Evolutionary conservation across 2,113 vertebrate species (phyloP), one percentile per base, ranked within the genome.

Genomic region (Paratilapia polleni): DNA sequence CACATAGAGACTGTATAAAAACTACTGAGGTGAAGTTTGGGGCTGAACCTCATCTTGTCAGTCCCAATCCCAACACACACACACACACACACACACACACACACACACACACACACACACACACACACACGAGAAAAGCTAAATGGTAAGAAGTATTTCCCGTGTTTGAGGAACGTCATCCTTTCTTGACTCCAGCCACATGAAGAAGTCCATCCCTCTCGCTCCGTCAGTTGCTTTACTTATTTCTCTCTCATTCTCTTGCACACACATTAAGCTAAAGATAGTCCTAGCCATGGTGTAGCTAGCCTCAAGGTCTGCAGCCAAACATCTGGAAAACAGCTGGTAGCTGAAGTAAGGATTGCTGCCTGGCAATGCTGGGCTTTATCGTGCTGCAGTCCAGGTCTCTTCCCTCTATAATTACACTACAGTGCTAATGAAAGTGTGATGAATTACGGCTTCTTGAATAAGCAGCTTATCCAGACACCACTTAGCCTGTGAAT

Each of bases 321-420:
- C 81, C 78, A 86, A 93, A 93, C 94, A 95, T 95, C 94, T 95
- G 94, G 91, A 49, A 88, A 94, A 90, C 94, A 94, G 90, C 90
- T 92, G 91, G 81, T 80, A 28, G 41, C 17, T 34, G 43, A 61
- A 80, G 43, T 63, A 54, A 87, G 13, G 59, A 81, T 64, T 64
- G 24, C 86, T 84, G 84, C 57, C 66, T 28, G 43, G 79, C 52
- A 78, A 68, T 5, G 26, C 20, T 36, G 31, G 59, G 10, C 28
- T 81, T 88, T 56, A 66, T 58, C 77, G 61, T 75, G 74, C 34
- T 58, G 22, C 24, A 68, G 61, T 63, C 57, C 1, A n/a, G 38
- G 26, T 74, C 73, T 17, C 41, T 22, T 68, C 49, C 38, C 31
- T 20, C 19, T 82, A 2, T 70, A 86, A 88, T 88, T 54, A 87